Evolutionary conservation across 2,797 vertebrate species (phyloP).

Genomic region (Psittacula derbiana): DNA sequence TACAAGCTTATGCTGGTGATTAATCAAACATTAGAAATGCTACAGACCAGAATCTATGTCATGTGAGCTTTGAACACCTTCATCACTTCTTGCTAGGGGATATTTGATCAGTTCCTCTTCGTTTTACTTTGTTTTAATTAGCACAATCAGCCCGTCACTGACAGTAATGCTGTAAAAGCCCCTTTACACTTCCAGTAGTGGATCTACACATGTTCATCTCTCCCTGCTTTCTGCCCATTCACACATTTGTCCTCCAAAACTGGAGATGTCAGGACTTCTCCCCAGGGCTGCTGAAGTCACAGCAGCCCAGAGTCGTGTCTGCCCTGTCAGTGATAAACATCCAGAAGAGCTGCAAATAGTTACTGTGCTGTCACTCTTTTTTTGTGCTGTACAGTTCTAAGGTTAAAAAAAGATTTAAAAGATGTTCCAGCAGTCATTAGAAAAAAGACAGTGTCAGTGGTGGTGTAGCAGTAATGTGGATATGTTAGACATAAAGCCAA

Average conservation of each 20-base stretch:
- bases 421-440: not conserved
- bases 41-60: not conserved
- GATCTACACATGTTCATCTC: not conserved
- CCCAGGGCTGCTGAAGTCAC: not conserved
- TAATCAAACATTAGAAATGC: conserved; percentile 28
- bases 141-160: not conserved
- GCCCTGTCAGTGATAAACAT: not conserved
- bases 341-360: not conserved
- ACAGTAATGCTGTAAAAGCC: not conserved
- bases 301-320: not conserved
- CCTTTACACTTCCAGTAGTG: not conserved
- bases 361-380: not conserved
- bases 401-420: not conserved
- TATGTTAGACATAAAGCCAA: not conserved
- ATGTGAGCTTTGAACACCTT: not conserved
- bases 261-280: conserved; percentile 22
- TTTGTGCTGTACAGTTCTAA: not conserved
- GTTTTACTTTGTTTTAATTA: conserved; percentile 7
- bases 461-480: not conserved
- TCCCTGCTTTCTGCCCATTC: not conserved
- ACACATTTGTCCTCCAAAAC: not conserved
- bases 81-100: not conserved
- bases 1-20: not conserved
- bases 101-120: conserved; percentile 10
- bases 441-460: not conserved